phyloP scores from a whole-genome alignment of 2,797 vertebrate species.

The Trichosurus vulpecula region DNA sequence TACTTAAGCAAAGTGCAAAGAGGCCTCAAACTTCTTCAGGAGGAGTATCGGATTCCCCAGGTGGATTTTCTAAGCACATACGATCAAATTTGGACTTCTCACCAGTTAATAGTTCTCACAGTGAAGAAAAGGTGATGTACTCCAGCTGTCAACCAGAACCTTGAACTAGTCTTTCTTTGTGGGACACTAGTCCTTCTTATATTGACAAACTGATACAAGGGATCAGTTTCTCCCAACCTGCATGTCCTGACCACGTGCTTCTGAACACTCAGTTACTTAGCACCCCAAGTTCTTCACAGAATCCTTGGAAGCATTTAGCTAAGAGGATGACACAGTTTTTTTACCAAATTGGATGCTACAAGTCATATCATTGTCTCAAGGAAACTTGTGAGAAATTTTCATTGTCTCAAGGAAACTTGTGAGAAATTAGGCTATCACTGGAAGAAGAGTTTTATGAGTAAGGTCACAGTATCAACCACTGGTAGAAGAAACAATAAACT shows the following conservation, averaged over 20 bases:
- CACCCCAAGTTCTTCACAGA: conserved; percentile 95
- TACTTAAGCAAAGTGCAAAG: conserved; percentile 88
- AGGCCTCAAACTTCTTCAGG: conserved; percentile 79
- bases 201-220: conserved; percentile 88
- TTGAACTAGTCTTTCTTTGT: conserved; percentile 83
- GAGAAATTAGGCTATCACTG: too few species aligned
- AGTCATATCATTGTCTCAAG: too few species aligned
- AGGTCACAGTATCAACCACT: too few species aligned
- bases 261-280: conserved; percentile 93
- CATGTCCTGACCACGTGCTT: conserved; percentile 95
- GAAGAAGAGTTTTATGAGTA: too few species aligned
- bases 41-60: conserved; percentile 78
- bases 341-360: too few species aligned
- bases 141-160: conserved; percentile 97
- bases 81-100: conserved; percentile 86
- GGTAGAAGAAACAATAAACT: too few species aligned
- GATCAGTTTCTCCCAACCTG: conserved; percentile 96
- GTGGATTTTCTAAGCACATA: conserved; percentile 87
- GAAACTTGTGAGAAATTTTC: too few species aligned
- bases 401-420: too few species aligned
- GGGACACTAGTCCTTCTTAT: conserved; percentile 87
- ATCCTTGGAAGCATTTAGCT: too few species aligned
- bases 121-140: conserved; percentile 90
- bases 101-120: conserved; percentile 72
- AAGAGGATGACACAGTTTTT: too few species aligned